A percentile compares a stretch with the other conserved stretches of the same genome.
These are phyloP conservation scores for Myotis brandtii DNA, from an alignment of 2,113 vertebrate species.

Conservation along the genomic window DNA sequence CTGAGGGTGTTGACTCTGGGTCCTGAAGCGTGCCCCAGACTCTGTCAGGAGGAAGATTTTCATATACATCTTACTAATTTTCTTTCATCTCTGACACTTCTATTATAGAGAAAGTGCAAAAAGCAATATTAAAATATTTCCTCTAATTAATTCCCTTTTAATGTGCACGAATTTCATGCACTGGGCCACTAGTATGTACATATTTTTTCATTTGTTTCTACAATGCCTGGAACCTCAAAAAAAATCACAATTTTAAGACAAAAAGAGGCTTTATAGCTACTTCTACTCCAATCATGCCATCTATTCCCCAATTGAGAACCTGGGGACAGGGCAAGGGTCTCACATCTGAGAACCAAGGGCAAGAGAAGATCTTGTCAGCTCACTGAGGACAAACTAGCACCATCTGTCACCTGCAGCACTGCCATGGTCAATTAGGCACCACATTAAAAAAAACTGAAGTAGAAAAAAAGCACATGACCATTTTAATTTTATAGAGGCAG, in stretches of 20 bases:
- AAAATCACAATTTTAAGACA: neutral
- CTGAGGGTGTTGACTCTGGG: too few relatives aligned
- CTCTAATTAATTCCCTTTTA: too few relatives aligned
- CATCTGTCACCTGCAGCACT: neutral
- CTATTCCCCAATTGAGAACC: neutral
- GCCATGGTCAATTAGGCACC: neutral
- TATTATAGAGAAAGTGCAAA: too few relatives aligned
- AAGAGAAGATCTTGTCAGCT: neutral
- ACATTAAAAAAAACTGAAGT: neutral
- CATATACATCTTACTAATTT: too few relatives aligned
- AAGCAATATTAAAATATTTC: too few relatives aligned
- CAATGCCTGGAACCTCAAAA: neutral
- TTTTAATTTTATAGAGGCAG: neutral
- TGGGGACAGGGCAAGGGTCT: neutral
- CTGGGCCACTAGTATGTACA: too few relatives aligned
- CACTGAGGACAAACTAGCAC: neutral
- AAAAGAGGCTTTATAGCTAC: neutral
- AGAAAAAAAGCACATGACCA: neutral
- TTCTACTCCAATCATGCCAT: neutral
- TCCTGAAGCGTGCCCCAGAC: too few relatives aligned
- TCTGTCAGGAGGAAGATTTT: too few relatives aligned
- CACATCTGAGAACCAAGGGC: neutral
- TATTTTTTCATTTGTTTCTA: constrained; percentile 38
- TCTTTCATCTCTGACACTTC: too few relatives aligned
- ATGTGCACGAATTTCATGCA: too few relatives aligned